Percentiles rank a stretch among this genome's conserved stretches.
Conservation (phyloP, 2,888 invertebrate genomes). For the Cephus spinipes region DNA sequence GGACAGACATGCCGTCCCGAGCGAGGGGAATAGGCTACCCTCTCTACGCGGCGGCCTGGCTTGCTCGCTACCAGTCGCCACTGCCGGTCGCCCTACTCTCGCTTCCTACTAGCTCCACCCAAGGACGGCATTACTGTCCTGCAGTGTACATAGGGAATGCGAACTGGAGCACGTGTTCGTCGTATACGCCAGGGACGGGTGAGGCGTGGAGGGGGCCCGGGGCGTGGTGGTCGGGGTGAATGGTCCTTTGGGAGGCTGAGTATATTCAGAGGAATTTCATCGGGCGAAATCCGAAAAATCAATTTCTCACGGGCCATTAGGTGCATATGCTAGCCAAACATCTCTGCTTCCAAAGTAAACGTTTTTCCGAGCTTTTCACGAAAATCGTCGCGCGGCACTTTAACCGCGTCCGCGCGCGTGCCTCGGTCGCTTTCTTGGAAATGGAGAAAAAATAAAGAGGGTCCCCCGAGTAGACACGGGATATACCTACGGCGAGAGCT, state of each 20-base stretch:
- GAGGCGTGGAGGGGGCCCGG: not conserved
- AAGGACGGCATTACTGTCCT: too few species aligned
- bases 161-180: not conserved
- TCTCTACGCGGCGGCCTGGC: too few species aligned
- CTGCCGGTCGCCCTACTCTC: too few species aligned
- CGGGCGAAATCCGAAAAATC: conserved; percentile 52
- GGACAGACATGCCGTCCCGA: too few species aligned
- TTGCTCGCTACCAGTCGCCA: too few species aligned
- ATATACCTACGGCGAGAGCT: not conserved
- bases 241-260: not conserved
- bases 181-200: not conserved
- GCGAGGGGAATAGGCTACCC: too few species aligned
- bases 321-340: conserved; percentile 55
- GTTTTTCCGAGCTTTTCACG: not conserved
- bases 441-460: not conserved
- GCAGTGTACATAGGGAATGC: not conserved
- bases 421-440: not conserved
- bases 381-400: not conserved
- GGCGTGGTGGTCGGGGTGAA: not conserved
- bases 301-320: conserved; percentile 59
- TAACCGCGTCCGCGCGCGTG: not conserved
- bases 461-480: not conserved
- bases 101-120: too few species aligned
- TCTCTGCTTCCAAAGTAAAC: conserved; percentile 34
- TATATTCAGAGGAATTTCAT: not conserved